Evolutionary conservation across 2,888 invertebrate genomes (phyloP), one percentile per base, ranked within the genome.

Genomic region (Frankliniella fusca): DNA sequence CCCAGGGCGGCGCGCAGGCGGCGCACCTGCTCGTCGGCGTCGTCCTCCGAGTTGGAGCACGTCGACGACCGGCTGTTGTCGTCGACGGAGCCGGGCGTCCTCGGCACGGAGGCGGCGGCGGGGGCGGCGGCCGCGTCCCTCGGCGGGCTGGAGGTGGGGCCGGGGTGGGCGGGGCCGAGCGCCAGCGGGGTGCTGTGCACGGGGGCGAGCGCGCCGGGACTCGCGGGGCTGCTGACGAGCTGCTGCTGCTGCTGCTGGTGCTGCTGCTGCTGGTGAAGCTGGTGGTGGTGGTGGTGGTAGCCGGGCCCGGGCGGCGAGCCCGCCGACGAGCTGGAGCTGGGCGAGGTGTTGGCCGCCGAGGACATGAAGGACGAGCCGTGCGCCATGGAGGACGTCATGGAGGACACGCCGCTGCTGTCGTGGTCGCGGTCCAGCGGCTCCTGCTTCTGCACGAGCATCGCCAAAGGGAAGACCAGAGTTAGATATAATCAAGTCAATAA

Each of bases 1-100:
- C 88, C 88, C 81, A 89, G 84, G 1, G 87, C 86, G 86, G 87
- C 86, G 84, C 89, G 87, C 3, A 89, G 86, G 10, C 87, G 85
- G 18, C 86, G 86, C 65, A 89, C 85, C n/a, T 87, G 86, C 84
- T 88, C 87, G 11, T 86, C 86, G 3, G 83, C 84, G 48, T 85
- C 85, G 23, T 61, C 81, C 76, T 83, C 83, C 15, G 79, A 82
- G 38, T 83, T 81, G 81, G 80, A 54, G 27, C 70, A 23, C 12
- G 49, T 12, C 23, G 83, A 80, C 8, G 81, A 81, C 28, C 80
- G 27, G 48, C 82, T 83, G 48, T 70, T 80, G 28, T 83, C 83
- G 48, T 80, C 81, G 20, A 28, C 27, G 50, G 81, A 80, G 27
- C 28, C 81, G 8, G 81, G 81, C 15, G 81, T 65, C 76, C 70